These are phyloP conservation scores for Tethya wilhelma DNA, from an alignment of 37 sponge, comb jelly and placozoan genomes.

Conservation along the genomic window DNA sequence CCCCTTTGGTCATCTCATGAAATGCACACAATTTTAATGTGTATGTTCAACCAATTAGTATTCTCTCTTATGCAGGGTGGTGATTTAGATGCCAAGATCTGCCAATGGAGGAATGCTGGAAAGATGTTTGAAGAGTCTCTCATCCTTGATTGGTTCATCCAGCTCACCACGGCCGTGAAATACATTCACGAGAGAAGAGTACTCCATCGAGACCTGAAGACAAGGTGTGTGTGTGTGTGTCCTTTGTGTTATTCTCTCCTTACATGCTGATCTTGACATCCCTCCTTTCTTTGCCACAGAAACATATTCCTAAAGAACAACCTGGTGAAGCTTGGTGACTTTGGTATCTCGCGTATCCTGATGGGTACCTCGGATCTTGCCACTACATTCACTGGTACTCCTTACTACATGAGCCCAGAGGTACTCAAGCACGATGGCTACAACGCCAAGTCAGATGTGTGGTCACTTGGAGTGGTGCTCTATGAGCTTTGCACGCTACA, in stretches of 20 bases:
- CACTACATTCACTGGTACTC: conserved; percentile 97
- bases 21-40: too few relatives aligned
- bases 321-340: conserved; percentile 93
- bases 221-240: conserved; percentile 51
- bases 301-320: conserved; percentile 94
- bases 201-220: conserved; percentile 95
- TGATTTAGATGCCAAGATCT: conserved; percentile 88
- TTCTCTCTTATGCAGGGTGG: conserved; percentile 75
- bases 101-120: conserved; percentile 53
- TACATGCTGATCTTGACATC: not conserved
- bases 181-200: conserved; percentile 95
- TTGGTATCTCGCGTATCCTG: conserved; percentile 95
- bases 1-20: too few relatives aligned
- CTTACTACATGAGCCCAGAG: conserved; percentile 99
- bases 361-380: conserved; percentile 93
- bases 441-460: conserved; percentile 95
- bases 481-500: conserved; percentile 93
- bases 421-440: conserved; percentile 96
- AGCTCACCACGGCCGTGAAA: conserved; percentile 89
- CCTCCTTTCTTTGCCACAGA: conserved; percentile 21
- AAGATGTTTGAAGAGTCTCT: conserved; percentile 73
- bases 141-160: conserved; percentile 95
- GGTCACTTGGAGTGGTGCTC: conserved; percentile 94
- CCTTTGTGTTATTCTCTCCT: not conserved
- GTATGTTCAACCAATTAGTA: too few relatives aligned